phyloP scores from a whole-genome alignment of 2,888 invertebrate genomes.

The Caenorhabditis uteleia region DNA sequence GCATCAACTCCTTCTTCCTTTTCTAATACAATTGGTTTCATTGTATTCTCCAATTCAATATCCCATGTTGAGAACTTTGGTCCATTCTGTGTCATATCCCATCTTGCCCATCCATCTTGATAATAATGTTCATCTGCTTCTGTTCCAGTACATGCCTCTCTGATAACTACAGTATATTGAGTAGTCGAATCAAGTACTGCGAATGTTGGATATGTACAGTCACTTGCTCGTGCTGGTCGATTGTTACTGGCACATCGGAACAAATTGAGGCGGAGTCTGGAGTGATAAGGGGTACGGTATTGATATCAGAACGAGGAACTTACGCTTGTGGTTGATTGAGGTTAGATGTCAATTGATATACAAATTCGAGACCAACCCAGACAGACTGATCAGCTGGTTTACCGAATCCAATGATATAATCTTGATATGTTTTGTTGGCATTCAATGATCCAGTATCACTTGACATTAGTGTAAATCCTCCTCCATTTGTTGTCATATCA shows the following conservation, averaged over 20 bases:
- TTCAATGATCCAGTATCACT: slow-evolving; percentile 31
- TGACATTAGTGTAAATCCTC: slow-evolving; percentile 57
- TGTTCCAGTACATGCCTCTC: slow-evolving; percentile 48
- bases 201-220: slow-evolving; percentile 52
- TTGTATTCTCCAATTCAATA: slow-evolving; percentile 7
- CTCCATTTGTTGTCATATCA: slow-evolving; percentile 42
- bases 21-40: not conserved
- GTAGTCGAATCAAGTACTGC: slow-evolving; percentile 31
- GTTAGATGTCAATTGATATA: slow-evolving; percentile 48
- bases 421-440: slow-evolving; percentile 28
- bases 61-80: slow-evolving; percentile 55
- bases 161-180: slow-evolving; percentile 49
- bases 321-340: slow-evolving; percentile 42
- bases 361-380: slow-evolving; percentile 56
- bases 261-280: slow-evolving; percentile 48
- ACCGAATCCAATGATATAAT: slow-evolving; percentile 50
- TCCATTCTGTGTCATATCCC: slow-evolving; percentile 48
- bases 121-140: slow-evolving; percentile 46
- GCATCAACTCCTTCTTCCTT: not conserved
- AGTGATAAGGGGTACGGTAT: too few relatives aligned
- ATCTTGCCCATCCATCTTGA: slow-evolving; percentile 59
- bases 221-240: slow-evolving; percentile 30
- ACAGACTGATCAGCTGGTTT: slow-evolving; percentile 23
- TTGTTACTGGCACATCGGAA: slow-evolving; percentile 46
- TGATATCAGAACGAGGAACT: not conserved